Evolutionary conservation across 2,888 invertebrate genomes (phyloP).

Genomic region (Yponomeuta cagnagella): DNA sequence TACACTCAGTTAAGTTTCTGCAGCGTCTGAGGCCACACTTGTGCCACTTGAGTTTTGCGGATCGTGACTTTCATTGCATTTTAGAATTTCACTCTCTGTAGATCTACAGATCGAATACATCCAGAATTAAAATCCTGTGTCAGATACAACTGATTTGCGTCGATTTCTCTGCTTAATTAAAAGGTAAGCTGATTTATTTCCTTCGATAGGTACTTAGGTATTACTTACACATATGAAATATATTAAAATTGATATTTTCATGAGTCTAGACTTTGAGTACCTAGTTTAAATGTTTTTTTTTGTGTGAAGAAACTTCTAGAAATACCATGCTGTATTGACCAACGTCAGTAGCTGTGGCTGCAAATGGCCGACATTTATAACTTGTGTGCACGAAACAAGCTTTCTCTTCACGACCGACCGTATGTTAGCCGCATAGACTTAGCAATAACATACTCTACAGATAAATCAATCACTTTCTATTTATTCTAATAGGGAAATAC

Average conservation of each 20-base stretch:
- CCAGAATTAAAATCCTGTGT: slow-evolving; percentile 27
- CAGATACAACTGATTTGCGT: slow-evolving; percentile 31
- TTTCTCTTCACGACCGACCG: slow-evolving; percentile 48
- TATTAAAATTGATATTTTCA: neutral
- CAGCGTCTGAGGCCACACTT: slow-evolving; percentile 34
- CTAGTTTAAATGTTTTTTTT: neutral
- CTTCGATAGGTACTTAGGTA: no score
- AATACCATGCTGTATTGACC: neutral
- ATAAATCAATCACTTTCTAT: slow-evolving; percentile 8
- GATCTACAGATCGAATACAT: neutral
- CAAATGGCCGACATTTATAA: slow-evolving; percentile 60
- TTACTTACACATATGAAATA: no score
- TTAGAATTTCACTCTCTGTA: slow-evolving; percentile 34
- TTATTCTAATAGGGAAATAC: neutral
- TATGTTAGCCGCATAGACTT: slow-evolving; percentile 18
- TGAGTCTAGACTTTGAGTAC: neutral
- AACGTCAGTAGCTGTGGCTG: slow-evolving; percentile 25
- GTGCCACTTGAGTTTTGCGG: slow-evolving; percentile 34
- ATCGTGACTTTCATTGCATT: slow-evolving; percentile 45
- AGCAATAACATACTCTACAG: neutral
- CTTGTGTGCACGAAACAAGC: slow-evolving; percentile 42
- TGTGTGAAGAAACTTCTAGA: slow-evolving; percentile 8
- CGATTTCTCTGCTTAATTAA: slow-evolving; percentile 23
- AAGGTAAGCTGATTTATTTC: slow-evolving; percentile 41
- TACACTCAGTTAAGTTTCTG: slow-evolving; percentile 64